Evolutionary conservation across 2,888 invertebrate genomes (phyloP), one percentile per base, ranked within the genome.

Genomic region (Lithophane leautieri): DNA sequence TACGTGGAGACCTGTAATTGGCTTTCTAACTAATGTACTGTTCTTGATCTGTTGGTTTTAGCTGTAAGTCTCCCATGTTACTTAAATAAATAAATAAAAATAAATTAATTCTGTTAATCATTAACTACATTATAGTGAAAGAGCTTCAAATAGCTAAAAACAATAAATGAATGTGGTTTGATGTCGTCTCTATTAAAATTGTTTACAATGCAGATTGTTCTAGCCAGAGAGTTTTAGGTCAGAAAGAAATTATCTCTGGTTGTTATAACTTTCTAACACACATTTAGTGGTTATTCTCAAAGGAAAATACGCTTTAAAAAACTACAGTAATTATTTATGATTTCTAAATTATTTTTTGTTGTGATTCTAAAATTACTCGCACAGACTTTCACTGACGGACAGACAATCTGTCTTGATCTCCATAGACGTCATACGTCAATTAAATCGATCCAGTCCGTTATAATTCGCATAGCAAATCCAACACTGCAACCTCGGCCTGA

Each of bases 401-500:
- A 47, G 47, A 63, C 73, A 52, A 74, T 71, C 73, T 14, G 62
- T 76, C 70, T 67, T 81, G 61, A 72, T 79, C 62, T 74, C 50
- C 65, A 63, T 62, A 52, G 56, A 68, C 66, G 69, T 62, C 84
- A 73, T 69, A 69, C 84, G 73, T 81, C 82, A 79, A 83, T 83
- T 81, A 83, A 70, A 76, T 79, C 82, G 79, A 86, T 79, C 77
- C 76, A 77, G 73, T 63, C 71, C 75, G 76, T 84, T 87, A 85
- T 84, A 84, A 87, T 88, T 86, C 83, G 88, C 89, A 85, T 84
- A 79, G 81, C 83, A 82, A 82, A 84, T 81, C 79, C 76, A 73
- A 83, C 83, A 78, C 74, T 70, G 80, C 82, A 89, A 82, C 90
- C 91, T 90, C 89, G 91, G 82, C 90, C 91, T 86, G 81, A 86